Evolutionary conservation across 2,888 invertebrate genomes (phyloP).

Genomic region (Plagodis pulveraria): DNA sequence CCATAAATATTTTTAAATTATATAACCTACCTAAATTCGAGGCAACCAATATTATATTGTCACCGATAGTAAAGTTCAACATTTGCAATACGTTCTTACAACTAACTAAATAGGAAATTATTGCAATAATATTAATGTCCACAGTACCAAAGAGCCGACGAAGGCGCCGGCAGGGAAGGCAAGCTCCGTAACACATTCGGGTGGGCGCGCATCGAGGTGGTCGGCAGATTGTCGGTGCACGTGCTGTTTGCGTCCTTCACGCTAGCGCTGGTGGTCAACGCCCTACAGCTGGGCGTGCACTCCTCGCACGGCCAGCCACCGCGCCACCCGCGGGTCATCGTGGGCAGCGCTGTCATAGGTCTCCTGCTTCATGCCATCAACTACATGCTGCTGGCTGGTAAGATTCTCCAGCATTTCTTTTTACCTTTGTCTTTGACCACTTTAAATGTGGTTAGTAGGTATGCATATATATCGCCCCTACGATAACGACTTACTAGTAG

Average conservation of each 20-base stretch:
- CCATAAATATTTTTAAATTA: no score
- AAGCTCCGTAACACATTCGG: slow-evolving; percentile 95
- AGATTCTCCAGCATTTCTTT: slow-evolving; percentile 35
- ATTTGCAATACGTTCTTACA: no score
- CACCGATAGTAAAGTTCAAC: no score
- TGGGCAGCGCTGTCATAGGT: slow-evolving; percentile 91
- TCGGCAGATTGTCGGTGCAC: slow-evolving; percentile 92
- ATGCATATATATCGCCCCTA: no score
- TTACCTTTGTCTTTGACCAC: no score
- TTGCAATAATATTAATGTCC: not conserved
- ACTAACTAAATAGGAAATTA: not conserved
- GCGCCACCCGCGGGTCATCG: slow-evolving; percentile 88
- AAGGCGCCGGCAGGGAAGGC: slow-evolving; percentile 85
- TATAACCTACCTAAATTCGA: no score
- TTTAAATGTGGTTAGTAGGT: no score
- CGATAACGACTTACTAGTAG: no score
- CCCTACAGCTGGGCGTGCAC: slow-evolving; percentile 91
- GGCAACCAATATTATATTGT: no score
- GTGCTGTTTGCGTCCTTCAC: slow-evolving; percentile 93
- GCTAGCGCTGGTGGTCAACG: slow-evolving; percentile 92
- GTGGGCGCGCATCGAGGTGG: slow-evolving; percentile 96
- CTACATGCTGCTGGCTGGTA: slow-evolving; percentile 92
- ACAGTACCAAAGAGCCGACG: slow-evolving; percentile 78
- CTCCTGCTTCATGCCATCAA: slow-evolving; percentile 91
- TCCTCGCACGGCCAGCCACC: slow-evolving; percentile 78